Evolutionary conservation across 2,797 vertebrate species (phyloP).

Genomic region (Tokudaia tokunoshimensis): DNA sequence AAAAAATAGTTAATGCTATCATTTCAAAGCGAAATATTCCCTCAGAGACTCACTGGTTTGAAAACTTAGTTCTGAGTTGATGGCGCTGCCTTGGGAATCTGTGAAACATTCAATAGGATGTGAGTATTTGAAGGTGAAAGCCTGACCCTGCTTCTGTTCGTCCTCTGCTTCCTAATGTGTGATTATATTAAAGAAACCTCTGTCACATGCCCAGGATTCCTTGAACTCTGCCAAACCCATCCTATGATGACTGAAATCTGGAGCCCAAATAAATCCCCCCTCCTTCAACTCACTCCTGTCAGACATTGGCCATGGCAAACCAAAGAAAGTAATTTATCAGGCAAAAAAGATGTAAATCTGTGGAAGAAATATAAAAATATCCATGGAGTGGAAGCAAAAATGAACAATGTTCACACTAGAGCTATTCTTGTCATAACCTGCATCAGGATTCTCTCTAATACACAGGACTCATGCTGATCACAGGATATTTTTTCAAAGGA

Average conservation of each 20-base stretch:
- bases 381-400: not conserved
- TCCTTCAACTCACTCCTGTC: not conserved
- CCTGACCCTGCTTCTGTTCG: not conserved
- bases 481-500: conserved; percentile 9
- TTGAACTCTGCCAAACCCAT: too few relatives aligned
- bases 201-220: not conserved
- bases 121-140: not conserved
- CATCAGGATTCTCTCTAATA: not conserved
- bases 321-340: not conserved
- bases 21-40: not conserved
- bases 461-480: not conserved
- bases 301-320: not conserved
- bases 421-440: not conserved
- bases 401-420: not conserved
- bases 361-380: not conserved
- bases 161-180: not conserved
- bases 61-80: not conserved
- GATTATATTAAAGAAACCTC: not conserved
- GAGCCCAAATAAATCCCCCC: not conserved
- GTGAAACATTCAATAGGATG: not conserved
- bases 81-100: not conserved
- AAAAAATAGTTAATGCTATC: not conserved
- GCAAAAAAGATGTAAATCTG: not conserved
- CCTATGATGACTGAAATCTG: not conserved
- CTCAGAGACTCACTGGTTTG: not conserved